These are phyloP conservation scores for Drosophila busckii DNA, from an alignment of 1,140 invertebrate species.

Conservation along the genomic window DNA sequence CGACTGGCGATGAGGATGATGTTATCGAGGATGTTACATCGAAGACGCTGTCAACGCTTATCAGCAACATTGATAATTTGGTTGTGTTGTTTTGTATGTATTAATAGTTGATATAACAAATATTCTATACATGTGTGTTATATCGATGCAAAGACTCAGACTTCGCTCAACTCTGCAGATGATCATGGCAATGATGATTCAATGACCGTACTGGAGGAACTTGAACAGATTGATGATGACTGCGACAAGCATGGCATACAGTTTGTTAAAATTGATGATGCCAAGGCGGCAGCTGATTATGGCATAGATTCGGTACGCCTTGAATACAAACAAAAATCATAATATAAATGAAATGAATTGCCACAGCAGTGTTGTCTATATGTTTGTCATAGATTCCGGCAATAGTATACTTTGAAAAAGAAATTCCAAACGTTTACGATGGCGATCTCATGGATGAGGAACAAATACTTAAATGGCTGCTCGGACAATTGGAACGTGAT, in stretches of 20 bases:
- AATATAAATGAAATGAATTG: slow-evolving; percentile 14
- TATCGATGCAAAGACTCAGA: slow-evolving; percentile 18
- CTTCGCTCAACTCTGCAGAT: slow-evolving; percentile 83
- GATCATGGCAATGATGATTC: slow-evolving; percentile 92
- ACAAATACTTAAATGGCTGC: slow-evolving; percentile 92
- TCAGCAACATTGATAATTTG: slow-evolving; percentile 93
- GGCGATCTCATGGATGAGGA: slow-evolving; percentile 95
- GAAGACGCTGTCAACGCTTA: slow-evolving; percentile 91
- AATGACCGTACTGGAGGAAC: slow-evolving; percentile 88
- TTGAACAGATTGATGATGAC: slow-evolving; percentile 96
- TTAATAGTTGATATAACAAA: background rate
- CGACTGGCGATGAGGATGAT: slow-evolving; percentile 94
- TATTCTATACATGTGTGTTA: too few species aligned
- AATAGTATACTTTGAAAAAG: slow-evolving; percentile 95
- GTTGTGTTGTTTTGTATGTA: slow-evolving; percentile 95
- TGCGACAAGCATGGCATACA: slow-evolving; percentile 94
- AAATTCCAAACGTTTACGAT: slow-evolving; percentile 94
- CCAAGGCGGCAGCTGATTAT: slow-evolving; percentile 88
- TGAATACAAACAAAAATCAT: background rate
- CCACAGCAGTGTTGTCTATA: slow-evolving; percentile 3
- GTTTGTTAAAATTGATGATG: slow-evolving; percentile 95
- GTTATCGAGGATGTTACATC: slow-evolving; percentile 95
- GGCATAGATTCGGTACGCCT: slow-evolving; percentile 87
- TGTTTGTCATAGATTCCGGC: slow-evolving; percentile 81
- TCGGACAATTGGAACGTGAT: slow-evolving; percentile 92